Evolutionary conservation across 2,888 invertebrate genomes (phyloP).

Genomic region (Bhutanitis thaidina): DNA sequence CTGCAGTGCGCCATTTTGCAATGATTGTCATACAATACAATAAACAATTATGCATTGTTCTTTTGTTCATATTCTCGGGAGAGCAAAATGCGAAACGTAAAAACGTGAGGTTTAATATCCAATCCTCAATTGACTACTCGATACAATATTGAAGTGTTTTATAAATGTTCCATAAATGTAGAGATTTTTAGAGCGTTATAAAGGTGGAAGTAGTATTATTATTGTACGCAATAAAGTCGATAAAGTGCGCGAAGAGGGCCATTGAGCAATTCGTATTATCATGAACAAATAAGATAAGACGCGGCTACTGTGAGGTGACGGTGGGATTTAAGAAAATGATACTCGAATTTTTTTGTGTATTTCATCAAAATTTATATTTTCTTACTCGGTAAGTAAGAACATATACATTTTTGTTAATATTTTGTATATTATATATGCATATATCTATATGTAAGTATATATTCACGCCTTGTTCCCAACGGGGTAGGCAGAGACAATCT

Average conservation of each 20-base stretch:
- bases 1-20: slow-evolving; percentile 7
- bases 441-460: no score
- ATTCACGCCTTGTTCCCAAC: no score
- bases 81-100: neutral
- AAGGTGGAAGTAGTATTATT: slow-evolving; percentile 3
- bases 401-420: no score
- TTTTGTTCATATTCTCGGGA: slow-evolving; percentile 11
- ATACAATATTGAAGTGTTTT: neutral
- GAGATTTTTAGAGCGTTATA: slow-evolving; percentile 15
- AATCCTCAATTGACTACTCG: neutral
- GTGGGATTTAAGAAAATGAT: neutral
- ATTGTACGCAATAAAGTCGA: slow-evolving; percentile 16
- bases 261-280: slow-evolving; percentile 11
- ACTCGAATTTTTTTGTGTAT: no score
- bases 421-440: no score
- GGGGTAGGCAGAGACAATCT: no score
- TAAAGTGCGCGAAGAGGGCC: slow-evolving; percentile 2
- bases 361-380: no score
- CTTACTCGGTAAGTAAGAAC: no score
- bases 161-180: slow-evolving; percentile 5
- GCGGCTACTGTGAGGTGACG: neutral
- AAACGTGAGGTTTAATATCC: neutral
- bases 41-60: slow-evolving; percentile 12
- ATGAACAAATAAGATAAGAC: slow-evolving; percentile 13
- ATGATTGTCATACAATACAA: neutral